phyloP scores from a whole-genome alignment of 2,113 vertebrate species.

The Passerina amoena region DNA sequence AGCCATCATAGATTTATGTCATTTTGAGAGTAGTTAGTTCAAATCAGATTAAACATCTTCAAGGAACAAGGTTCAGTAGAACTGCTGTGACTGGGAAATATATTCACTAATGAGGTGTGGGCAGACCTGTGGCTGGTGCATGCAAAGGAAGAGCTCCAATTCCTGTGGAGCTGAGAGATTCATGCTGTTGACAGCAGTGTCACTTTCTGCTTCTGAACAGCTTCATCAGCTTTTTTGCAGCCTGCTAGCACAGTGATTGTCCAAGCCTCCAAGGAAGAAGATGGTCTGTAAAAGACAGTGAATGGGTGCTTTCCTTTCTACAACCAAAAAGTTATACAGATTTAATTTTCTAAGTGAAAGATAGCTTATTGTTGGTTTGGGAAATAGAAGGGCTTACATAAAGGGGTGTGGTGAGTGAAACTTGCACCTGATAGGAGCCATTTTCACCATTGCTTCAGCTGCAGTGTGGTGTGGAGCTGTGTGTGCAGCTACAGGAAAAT shows the following conservation, averaged over 20 bases:
- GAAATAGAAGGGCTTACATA: neutral
- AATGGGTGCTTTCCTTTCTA: neutral
- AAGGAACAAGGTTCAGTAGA: neutral
- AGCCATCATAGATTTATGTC: conserved; percentile 5
- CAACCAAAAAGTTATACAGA: neutral
- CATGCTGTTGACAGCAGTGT: neutral
- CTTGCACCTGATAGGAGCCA: conserved; percentile 37
- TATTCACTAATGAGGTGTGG: neutral
- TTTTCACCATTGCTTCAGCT: conserved; percentile 25
- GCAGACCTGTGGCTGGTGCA: neutral
- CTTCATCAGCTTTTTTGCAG: conserved; percentile 16
- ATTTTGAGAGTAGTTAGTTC: neutral
- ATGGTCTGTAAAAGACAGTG: neutral
- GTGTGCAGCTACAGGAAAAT: neutral
- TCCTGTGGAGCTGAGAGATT: neutral
- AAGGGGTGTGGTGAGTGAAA: neutral
- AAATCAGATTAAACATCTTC: neutral
- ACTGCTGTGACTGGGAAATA: neutral
- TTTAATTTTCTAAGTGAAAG: neutral
- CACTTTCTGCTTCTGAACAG: neutral
- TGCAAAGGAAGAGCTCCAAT: neutral
- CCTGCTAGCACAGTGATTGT: neutral
- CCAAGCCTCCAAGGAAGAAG: neutral
- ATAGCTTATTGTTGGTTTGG: neutral
- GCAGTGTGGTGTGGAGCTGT: neutral